Base-by-base conservation (phyloP, 2,888 invertebrate genomes). In the Pterostichus niger region DNA sequence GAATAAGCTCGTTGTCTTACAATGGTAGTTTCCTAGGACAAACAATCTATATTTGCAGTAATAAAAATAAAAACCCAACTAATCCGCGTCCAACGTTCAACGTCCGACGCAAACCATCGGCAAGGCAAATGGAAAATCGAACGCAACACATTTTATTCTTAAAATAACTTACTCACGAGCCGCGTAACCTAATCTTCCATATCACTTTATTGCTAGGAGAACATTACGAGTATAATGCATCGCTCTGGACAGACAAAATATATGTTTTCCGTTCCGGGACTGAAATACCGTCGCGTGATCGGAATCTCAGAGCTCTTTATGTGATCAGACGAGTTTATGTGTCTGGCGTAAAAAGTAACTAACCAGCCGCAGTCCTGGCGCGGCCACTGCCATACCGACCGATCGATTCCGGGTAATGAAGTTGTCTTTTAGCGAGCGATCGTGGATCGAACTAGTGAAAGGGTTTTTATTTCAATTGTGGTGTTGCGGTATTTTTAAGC, bases 151-250 rank as follows among this genome's bases (percentile, higher is more conserved):
- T 75, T 75, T 75, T 75, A 75, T 75, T 75, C 75, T 52, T 49
- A 75, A 52, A 75, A 75, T 75, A 75, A 75, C 75, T 75, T 56
- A 77, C 56, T 77, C 56, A 56, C 54, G 49, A 59, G 40, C 77
- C 77, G 56, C 40, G 77, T 77, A 77, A 77, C 56, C 52, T 56
- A 77, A 77, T 77, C 77, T 77, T 56, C 77, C 77, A 77, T 77
- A 77, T 77, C 77, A 77, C 77, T 77, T 77, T 77, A 77, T 77
- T 77, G 77, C 56, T 77, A 11, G 15, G 49, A 56, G 77, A 40
- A 77, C 77, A 77, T 77, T 77, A 77, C 77, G 77, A 56, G 52
- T 77, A 77, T 77, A 77, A 77, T 77, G 77, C 77, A 77, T 77
- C 54, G 77, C 49, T 52, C 52, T 52, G 49, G 52, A 75, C 52